phyloP scores from a whole-genome alignment of 2,888 invertebrate genomes.

The Sicus ferrugineus region DNA sequence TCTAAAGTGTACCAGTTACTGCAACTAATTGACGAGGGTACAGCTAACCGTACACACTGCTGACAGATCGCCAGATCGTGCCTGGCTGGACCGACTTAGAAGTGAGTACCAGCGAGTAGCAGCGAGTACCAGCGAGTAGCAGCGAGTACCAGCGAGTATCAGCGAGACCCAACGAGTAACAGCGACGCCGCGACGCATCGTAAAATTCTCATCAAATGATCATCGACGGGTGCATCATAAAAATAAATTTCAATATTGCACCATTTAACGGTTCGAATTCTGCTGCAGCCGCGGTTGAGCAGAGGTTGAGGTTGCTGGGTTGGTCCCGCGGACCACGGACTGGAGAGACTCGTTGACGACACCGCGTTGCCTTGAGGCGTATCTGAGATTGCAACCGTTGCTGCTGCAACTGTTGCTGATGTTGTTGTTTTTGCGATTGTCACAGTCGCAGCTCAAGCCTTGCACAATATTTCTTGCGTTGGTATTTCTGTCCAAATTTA shows the following conservation, averaged over 20 bases:
- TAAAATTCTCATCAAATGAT: slow-evolving; percentile 48
- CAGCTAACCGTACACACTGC: too few species aligned
- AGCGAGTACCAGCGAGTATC: too few species aligned
- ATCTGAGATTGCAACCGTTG: not conserved
- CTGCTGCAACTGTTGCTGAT: too few species aligned
- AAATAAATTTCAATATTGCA: slow-evolving; percentile 61
- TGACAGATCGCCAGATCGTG: too few species aligned
- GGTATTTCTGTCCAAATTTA: slow-evolving; percentile 25
- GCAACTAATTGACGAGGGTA: too few species aligned
- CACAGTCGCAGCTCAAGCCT: slow-evolving; percentile 17
- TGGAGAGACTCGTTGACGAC: slow-evolving; percentile 42
- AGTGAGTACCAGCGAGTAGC: not conserved
- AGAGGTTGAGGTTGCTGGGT: slow-evolving; percentile 38
- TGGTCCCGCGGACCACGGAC: not conserved
- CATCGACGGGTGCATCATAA: slow-evolving; percentile 45
- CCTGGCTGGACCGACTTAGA: not conserved
- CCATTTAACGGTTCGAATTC: slow-evolving; percentile 56
- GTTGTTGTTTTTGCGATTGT: not conserved
- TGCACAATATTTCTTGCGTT: slow-evolving; percentile 21
- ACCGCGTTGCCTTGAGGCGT: not conserved
- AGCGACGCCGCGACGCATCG: slow-evolving; percentile 28
- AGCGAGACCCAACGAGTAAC: not conserved
- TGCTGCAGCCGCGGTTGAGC: not conserved
- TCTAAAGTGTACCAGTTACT: too few species aligned
- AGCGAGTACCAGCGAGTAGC: too few species aligned